phyloP scores from a whole-genome alignment of 2,113 vertebrate species.

The Origma solitaria region DNA sequence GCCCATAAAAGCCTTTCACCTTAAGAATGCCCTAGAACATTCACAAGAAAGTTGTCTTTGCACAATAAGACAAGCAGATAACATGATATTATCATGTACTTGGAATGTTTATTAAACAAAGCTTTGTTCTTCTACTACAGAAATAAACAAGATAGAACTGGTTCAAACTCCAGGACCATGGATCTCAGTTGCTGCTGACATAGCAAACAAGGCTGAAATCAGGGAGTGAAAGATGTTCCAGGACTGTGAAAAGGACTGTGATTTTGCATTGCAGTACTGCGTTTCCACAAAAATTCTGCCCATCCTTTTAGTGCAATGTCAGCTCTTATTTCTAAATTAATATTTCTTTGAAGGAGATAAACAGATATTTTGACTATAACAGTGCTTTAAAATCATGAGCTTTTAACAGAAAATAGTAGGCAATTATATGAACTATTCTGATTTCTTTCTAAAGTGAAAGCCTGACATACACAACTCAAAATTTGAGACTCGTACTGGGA shows the following conservation, averaged over 20 bases:
- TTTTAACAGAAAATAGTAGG: background rate
- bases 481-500: background rate
- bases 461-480: background rate
- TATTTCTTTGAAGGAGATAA: background rate
- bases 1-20: background rate
- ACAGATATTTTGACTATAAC: background rate
- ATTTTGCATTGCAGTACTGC: background rate
- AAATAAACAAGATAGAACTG: constrained; percentile 42
- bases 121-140: constrained; percentile 1
- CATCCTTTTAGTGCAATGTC: background rate
- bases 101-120: constrained; percentile 63
- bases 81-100: background rate
- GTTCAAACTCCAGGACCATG: background rate
- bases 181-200: constrained; percentile 13
- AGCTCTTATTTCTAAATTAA: background rate
- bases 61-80: background rate
- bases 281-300: background rate
- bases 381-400: background rate
- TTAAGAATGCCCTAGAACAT: background rate
- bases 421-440: background rate
- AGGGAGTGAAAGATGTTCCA: background rate
- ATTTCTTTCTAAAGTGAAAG: background rate
- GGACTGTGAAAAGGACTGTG: background rate
- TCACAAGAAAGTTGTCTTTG: background rate
- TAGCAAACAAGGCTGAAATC: background rate